These are phyloP conservation scores for Spinibarbus caldwelli DNA, from an alignment of 2,797 vertebrate species.

Conservation along the genomic window DNA sequence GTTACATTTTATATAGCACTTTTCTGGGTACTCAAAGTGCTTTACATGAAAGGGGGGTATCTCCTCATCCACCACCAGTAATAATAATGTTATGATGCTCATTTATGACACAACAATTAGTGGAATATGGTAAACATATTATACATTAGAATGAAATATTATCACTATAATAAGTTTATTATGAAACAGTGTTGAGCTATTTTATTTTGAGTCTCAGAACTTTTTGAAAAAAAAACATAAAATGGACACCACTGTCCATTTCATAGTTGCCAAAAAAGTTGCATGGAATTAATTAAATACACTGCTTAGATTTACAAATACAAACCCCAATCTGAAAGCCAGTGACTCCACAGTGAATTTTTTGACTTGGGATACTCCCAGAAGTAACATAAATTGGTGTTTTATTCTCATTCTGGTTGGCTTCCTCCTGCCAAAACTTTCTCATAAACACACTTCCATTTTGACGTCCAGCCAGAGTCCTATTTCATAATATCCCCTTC, in stretches of 20 bases:
- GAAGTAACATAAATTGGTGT: slow-evolving; percentile 75
- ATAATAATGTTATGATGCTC: background rate
- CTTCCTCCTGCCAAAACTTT: slow-evolving; percentile 74
- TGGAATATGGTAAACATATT: background rate
- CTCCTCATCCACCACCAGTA: too few species aligned
- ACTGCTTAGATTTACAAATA: slow-evolving; percentile 29
- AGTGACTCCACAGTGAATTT: slow-evolving; percentile 60
- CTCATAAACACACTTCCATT: slow-evolving; percentile 73
- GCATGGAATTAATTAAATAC: slow-evolving; percentile 11
- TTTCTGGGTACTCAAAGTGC: too few species aligned
- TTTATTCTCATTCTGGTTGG: slow-evolving; percentile 75
- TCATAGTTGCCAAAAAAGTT: background rate
- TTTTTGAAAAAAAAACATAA: background rate
- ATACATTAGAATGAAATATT: background rate
- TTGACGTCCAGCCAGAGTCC: slow-evolving; percentile 45
- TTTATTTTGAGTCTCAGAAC: background rate
- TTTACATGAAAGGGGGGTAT: too few species aligned
- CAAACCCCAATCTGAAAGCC: slow-evolving; percentile 48
- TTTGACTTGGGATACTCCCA: slow-evolving; percentile 76
- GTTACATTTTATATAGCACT: too few species aligned
- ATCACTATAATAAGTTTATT: background rate
- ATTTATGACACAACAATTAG: background rate
- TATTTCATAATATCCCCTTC: slow-evolving; percentile 31
- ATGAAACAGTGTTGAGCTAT: background rate
- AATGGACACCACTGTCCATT: background rate